Base-by-base conservation (phyloP, 1,140 invertebrate genomes). In the Aradophagus sp. region DNA sequence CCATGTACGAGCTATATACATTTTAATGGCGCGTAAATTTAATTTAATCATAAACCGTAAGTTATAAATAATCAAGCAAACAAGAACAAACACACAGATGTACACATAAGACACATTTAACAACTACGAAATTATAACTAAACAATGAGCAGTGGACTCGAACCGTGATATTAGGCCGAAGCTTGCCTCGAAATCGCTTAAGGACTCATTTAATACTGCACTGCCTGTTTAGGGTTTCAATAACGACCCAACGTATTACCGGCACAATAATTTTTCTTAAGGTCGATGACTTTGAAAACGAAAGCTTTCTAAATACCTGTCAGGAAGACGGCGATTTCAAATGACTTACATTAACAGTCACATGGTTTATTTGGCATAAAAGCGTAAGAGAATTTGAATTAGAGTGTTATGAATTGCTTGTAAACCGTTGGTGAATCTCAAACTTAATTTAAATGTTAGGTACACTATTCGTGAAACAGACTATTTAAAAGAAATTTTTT, bases 121-220 rank as follows among this genome's bases (percentile, higher is more conserved):
- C 29, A 38, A 47, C 34, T 42, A 50, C 35, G 56, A 44, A 41
- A 36, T 32, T 52, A 53, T 70, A 72, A 73, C 58, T 61, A 71
- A 73, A 61, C 48, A 45, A 85, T 77, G 82, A 85, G 84, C 81
- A 81, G 82, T 83, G 82, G 79, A 85, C 82, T 84, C 83, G 77
- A 84, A 85, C 83, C 81, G 83, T 86, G 84, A 85, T 86, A 86
- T 86, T 86, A 85, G 84, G 83, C 84, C 83, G 81, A 83, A 84
- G 84, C 82, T 85, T 85, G 84, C 84, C 84, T 86, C 82, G 80
- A 85, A 80, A 84, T 86, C 84, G 84, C 81, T 86, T 85, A 84
- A 85, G 81, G 77, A 85, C 81, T 81, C 83, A 84, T 83, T 84
- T 77, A n/a, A 76, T 85, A 85, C 75, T 85, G 84, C 84, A 86